Conservation (phyloP, 2,113 vertebrate genomes). For the Takifugu flavidus region DNA sequence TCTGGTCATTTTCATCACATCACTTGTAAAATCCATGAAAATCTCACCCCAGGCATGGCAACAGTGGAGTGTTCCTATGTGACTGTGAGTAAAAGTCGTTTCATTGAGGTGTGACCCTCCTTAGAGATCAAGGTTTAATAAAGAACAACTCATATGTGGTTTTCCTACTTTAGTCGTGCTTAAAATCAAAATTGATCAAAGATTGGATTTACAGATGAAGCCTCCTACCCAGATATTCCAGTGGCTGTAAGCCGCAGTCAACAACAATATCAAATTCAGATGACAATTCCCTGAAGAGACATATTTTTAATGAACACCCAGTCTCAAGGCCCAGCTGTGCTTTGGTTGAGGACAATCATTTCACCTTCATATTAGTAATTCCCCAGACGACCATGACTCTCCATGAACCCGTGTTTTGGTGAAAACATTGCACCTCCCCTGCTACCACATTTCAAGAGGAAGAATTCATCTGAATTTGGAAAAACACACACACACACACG, state of each 20-base stretch:
- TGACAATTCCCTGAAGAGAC: slow-evolving; percentile 48
- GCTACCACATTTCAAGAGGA: slow-evolving; percentile 30
- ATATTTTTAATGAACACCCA: slow-evolving; percentile 65
- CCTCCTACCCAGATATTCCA: slow-evolving; percentile 6
- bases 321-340: slow-evolving; percentile 24
- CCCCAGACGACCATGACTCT: slow-evolving; percentile 50
- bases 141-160: neutral
- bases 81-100: too few relatives aligned
- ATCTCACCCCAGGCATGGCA: too few relatives aligned
- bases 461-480: slow-evolving; percentile 57
- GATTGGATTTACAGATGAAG: neutral
- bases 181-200: neutral
- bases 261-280: slow-evolving; percentile 25
- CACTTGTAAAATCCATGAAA: too few relatives aligned
- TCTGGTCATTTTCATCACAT: too few relatives aligned
- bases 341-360: slow-evolving; percentile 50
- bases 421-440: slow-evolving; percentile 44
- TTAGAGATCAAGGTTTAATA: neutral
- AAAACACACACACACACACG: slow-evolving; percentile 1
- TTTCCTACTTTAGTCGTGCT: neutral
- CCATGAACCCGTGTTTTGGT: slow-evolving; percentile 32
- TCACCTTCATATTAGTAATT: slow-evolving; percentile 56
- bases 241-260: slow-evolving; percentile 9
- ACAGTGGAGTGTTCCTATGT: too few relatives aligned
- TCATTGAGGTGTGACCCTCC: too few relatives aligned